Evolutionary conservation across 2,113 vertebrate species (phyloP).

Genomic region (Marmota monax): DNA sequence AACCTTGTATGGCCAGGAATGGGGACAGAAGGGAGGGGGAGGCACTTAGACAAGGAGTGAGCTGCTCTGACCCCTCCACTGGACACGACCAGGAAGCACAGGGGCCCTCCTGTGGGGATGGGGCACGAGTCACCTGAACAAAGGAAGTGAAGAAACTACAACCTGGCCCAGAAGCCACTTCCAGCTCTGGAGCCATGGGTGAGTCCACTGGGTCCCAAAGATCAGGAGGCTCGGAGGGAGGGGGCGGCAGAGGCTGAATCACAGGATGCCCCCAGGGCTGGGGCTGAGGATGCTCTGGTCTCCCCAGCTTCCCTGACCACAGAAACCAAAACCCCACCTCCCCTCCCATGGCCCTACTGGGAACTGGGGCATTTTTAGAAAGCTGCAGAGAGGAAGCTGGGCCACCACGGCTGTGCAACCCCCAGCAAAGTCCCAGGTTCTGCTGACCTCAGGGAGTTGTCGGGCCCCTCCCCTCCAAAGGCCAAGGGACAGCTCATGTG

Average conservation of each 20-base stretch:
- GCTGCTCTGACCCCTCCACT: neutral
- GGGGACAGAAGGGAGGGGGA: neutral
- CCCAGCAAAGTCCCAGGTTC: neutral
- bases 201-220: neutral
- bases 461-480: neutral
- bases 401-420: neutral
- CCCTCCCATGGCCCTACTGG: constrained; percentile 55
- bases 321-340: constrained; percentile 60
- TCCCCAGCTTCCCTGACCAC: constrained; percentile 53
- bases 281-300: neutral
- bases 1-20: neutral
- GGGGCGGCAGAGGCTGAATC: constrained; percentile 20
- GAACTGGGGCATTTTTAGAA: constrained; percentile 68
- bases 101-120: neutral
- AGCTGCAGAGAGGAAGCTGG: constrained; percentile 67
- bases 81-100: neutral
- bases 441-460: neutral
- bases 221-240: neutral
- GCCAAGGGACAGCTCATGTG: neutral
- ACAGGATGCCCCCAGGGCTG: neutral
- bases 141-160: neutral
- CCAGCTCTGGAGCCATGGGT: neutral
- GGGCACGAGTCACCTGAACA: neutral
- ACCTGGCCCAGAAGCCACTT: neutral
- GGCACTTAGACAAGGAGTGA: too few relatives aligned